Evolutionary conservation across 2,797 vertebrate species (phyloP), one percentile per base, ranked within the genome.

Genomic region (Luscinia megarhynchos): DNA sequence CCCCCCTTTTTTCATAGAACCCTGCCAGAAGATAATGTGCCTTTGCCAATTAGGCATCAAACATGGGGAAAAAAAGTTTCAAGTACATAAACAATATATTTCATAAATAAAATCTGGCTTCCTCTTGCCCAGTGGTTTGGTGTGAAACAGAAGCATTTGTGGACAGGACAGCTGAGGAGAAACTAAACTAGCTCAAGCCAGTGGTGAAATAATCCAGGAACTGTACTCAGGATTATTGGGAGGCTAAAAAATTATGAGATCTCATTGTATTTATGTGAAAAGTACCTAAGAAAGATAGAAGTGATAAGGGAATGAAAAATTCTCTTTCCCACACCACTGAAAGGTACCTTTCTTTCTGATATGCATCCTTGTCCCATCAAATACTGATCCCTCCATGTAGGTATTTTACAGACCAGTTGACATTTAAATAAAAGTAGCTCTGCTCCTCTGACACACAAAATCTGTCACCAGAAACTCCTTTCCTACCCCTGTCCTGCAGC

Each of bases 101-200:
- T 85, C 2, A 72, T 85, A 83, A 90, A 70, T 79, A 87, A 87
- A 93, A 53, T 26, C 21, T 48, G 73, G 32, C 13, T 63, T 94
- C 38, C 45, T 87, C 63, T 66, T 92, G 43, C 38, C 29, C 72
- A 67, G 8, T 21, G 32, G 15, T 75, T 67, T 92, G 66, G 22
- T 61, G 58, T 62, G 62, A 87, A 87, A 61, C 20, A 32, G 27
- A 69, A 79, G 32, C 29, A 58, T 38, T 23, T 70, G 18, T 50
- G 27, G 36, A 54, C 34, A 75, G 38, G 73, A 75, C 6, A 90
- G 34, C 19, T 41, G 23, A 92, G 20, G 15, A 85, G 32, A 73
- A 87, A 77, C 15, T 41, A 20, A 70, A 58, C 34, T 46, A 53
- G 10, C 51, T 72, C 41, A 61, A 70, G 26, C 10, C 50, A 74